These are phyloP conservation scores for Microplitis demolitor DNA, from an alignment of 1,140 invertebrate genomes.

Conservation along the genomic window DNA sequence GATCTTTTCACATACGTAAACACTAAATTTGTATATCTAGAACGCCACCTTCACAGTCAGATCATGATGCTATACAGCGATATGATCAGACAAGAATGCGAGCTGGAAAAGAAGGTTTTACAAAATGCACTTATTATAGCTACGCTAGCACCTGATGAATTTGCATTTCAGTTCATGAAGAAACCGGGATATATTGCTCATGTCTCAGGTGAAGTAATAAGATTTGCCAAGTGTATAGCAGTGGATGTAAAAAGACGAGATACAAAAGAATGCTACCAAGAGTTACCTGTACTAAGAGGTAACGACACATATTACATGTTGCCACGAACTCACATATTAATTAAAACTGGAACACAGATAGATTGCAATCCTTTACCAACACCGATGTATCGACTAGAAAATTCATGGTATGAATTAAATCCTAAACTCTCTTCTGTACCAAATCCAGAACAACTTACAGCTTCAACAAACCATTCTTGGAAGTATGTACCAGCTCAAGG, in stretches of 20 bases:
- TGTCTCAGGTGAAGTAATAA: constrained; percentile 33
- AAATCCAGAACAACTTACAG: no score
- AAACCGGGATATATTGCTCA: constrained; percentile 34
- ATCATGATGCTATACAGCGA: background rate
- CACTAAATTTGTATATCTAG: background rate
- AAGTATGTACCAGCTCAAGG: constrained; percentile 19
- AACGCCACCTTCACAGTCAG: background rate
- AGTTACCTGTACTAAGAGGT: constrained; percentile 20
- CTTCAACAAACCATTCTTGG: constrained; percentile 15
- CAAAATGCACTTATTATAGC: constrained; percentile 13
- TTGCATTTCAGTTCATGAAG: constrained; percentile 36
- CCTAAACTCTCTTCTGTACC: no score
- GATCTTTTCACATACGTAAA: constrained; percentile 12
- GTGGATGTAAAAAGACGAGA: constrained; percentile 21
- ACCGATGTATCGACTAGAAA: no score
- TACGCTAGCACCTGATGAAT: constrained; percentile 29
- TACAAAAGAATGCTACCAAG: constrained; percentile 21
- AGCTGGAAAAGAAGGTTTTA: constrained; percentile 25
- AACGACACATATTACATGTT: constrained; percentile 25
- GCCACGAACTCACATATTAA: constrained; percentile 28
- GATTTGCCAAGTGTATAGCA: constrained; percentile 34
- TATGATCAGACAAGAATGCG: constrained; percentile 17
- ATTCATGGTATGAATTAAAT: background rate
- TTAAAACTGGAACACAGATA: constrained; percentile 10
- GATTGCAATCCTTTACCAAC: no score